These are phyloP conservation scores for Illadopsis cleaveri DNA, from an alignment of 2,113 vertebrate species.

Conservation along the genomic window DNA sequence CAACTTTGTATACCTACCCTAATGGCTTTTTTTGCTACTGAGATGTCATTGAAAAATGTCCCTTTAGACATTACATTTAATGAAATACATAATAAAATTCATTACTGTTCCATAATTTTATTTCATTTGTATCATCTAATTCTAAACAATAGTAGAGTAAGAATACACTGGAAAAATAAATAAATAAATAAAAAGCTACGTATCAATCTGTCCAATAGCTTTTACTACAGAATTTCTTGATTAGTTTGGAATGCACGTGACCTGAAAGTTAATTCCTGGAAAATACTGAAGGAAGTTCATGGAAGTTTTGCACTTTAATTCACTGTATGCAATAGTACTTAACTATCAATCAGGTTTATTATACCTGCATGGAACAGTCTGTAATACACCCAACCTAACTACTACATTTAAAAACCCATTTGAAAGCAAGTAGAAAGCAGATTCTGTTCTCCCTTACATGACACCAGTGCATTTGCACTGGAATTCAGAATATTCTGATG, in stretches of 20 bases:
- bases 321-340: background rate
- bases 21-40: background rate
- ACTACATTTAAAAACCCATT: background rate
- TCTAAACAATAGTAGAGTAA: background rate
- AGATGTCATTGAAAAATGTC: background rate
- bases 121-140: background rate
- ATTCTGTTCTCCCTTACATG: background rate
- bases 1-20: background rate
- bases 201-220: too few species aligned
- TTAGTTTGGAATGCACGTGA: background rate
- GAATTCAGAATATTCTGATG: background rate
- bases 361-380: background rate
- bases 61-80: background rate
- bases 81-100: background rate
- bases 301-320: background rate
- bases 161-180: background rate
- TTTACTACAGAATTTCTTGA: background rate
- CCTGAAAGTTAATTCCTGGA: background rate
- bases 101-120: background rate
- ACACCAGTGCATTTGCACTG: background rate
- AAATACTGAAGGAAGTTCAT: background rate
- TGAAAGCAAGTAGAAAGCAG: background rate
- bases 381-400: background rate
- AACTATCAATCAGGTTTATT: background rate
- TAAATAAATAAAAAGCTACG: too few species aligned